Percentiles rank a stretch among this genome's conserved stretches.
These are phyloP conservation scores for Scaptomyza pallida DNA, from an alignment of 1,140 invertebrate species.

Conservation along the genomic window DNA sequence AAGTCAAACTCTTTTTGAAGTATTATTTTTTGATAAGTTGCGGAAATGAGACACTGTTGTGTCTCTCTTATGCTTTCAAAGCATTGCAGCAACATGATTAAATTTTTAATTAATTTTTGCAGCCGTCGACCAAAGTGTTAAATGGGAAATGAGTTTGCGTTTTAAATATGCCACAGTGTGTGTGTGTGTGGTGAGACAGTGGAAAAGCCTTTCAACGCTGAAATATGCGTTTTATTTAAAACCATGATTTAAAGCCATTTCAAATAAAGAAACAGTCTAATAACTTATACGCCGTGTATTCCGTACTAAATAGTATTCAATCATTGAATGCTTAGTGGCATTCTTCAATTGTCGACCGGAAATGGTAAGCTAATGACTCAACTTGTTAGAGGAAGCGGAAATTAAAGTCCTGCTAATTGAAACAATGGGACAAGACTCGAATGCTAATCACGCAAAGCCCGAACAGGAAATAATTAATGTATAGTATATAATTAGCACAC, in stretches of 20 bases:
- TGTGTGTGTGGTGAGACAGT: background rate
- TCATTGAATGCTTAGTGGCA: background rate
- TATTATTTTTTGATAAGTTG: background rate
- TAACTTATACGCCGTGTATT: background rate
- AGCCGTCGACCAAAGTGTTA: background rate
- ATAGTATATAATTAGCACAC: background rate
- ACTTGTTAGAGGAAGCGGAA: slow-evolving; percentile 2
- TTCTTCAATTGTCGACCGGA: slow-evolving; percentile 1
- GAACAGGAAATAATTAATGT: background rate
- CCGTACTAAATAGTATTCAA: background rate
- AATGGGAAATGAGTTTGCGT: background rate
- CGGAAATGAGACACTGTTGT: background rate
- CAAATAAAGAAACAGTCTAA: background rate
- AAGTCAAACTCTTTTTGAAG: background rate
- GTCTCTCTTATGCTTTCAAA: background rate
- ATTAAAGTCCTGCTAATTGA: background rate
- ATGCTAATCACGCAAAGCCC: background rate
- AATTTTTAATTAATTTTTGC: slow-evolving; percentile 1
- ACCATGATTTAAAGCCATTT: background rate
- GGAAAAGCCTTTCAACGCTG: background rate
- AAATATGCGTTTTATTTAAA: background rate
- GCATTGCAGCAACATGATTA: background rate
- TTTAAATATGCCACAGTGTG: background rate
- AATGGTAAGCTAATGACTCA: slow-evolving; percentile 3
- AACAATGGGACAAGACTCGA: background rate